A percentile compares a stretch with the other conserved stretches of the same genome.
Conservation (phyloP, 2,113 vertebrate genomes). For the Crotalus viridis region DNA sequence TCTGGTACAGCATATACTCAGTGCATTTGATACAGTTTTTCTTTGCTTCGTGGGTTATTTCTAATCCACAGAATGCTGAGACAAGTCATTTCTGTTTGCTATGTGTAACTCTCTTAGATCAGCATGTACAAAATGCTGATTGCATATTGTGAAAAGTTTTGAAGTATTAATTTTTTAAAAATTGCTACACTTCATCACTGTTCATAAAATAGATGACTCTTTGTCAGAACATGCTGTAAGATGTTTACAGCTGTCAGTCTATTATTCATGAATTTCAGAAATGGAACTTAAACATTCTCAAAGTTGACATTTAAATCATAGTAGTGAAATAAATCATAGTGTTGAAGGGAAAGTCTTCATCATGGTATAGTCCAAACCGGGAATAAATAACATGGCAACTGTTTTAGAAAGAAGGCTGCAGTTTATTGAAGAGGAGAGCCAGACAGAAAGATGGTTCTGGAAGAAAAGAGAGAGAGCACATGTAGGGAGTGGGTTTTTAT, state of each 20-base stretch:
- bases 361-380: no score
- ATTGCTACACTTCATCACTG: slow-evolving; percentile 19
- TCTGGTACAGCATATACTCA: background rate
- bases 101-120: background rate
- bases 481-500: no score
- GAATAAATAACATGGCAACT: no score
- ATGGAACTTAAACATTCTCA: background rate
- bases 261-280: background rate
- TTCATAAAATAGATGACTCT: slow-evolving; percentile 19
- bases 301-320: background rate
- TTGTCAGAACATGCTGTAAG: background rate
- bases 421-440: no score
- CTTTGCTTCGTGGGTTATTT: slow-evolving; percentile 6
- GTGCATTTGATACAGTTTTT: slow-evolving; percentile 4
- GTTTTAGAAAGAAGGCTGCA: no score
- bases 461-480: no score
- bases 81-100: slow-evolving; percentile 4
- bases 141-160: background rate
- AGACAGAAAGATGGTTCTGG: no score
- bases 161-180: background rate
- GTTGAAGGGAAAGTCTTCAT: no score
- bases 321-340: background rate
- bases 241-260: slow-evolving; percentile 12
- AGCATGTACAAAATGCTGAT: slow-evolving; percentile 8
- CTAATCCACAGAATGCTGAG: slow-evolving; percentile 26